Evolutionary conservation across 2,113 vertebrate species (phyloP).

Genomic region (Entosphenus tridentatus): DNA sequence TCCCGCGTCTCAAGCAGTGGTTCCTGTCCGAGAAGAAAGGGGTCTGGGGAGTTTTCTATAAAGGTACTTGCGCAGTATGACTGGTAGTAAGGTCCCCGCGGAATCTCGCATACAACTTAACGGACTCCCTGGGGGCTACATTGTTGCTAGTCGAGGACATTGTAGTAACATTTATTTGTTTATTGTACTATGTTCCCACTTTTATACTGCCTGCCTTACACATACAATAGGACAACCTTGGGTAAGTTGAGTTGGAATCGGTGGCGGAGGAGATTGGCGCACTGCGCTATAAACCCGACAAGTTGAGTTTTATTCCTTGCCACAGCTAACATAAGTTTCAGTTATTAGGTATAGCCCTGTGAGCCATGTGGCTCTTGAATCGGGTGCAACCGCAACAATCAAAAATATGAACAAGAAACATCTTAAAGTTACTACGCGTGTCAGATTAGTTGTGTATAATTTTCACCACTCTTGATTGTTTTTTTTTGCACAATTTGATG

Average conservation of each 20-base stretch:
- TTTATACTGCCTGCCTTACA: neutral
- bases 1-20: slow-evolving; percentile 66
- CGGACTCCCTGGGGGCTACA: neutral
- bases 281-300: neutral
- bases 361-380: no score
- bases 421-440: no score
- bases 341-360: no score
- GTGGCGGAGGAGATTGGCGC: neutral
- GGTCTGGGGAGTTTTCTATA: slow-evolving; percentile 81
- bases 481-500: no score
- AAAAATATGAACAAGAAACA: no score
- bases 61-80: slow-evolving; percentile 27
- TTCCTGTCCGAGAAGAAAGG: slow-evolving; percentile 72
- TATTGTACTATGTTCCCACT: neutral
- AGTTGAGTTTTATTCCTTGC: no score
- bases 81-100: neutral
- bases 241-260: neutral
- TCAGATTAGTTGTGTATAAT: no score
- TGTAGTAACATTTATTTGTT: neutral
- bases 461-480: no score
- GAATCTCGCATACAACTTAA: neutral
- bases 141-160: neutral
- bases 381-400: no score
- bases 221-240: neutral
- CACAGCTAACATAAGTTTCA: no score